Percentiles rank a stretch among this genome's conserved stretches.
Conservation (phyloP, 1,140 invertebrate species). For the Muscidifurax raptorellus region DNA sequence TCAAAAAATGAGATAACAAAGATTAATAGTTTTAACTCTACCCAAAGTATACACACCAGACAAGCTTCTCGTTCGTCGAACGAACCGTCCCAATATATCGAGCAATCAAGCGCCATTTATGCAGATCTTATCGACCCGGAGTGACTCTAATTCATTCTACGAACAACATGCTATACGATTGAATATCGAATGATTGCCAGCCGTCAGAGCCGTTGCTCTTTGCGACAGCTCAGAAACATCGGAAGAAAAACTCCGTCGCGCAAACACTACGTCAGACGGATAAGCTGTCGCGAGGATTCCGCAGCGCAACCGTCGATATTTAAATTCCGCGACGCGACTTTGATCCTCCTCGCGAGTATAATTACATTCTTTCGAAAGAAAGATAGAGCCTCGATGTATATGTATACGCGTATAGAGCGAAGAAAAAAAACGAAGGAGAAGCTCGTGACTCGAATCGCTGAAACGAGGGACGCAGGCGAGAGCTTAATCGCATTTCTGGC, state of each 20-base stretch:
- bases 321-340: slow-evolving; percentile 26
- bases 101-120: slow-evolving; percentile 30
- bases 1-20: too few species aligned
- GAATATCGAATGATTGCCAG: slow-evolving; percentile 41
- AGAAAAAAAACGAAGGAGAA: neutral
- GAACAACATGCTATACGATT: neutral
- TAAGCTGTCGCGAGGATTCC: neutral
- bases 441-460: slow-evolving; percentile 14
- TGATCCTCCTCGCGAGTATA: slow-evolving; percentile 26
- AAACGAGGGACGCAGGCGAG: neutral
- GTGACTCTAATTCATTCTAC: slow-evolving; percentile 28
- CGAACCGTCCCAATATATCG: neutral
- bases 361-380: slow-evolving; percentile 33
- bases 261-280: neutral
- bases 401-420: neutral
- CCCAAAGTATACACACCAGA: too few species aligned
- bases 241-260: neutral
- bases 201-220: neutral
- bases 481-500: slow-evolving; percentile 8
- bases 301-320: neutral
- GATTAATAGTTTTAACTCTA: too few species aligned
- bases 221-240: neutral
- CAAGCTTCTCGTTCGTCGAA: neutral
- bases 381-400: neutral
- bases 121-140: neutral